Base-by-base conservation (phyloP, 2,797 vertebrate genomes). In the Crenuchus spilurus region DNA sequence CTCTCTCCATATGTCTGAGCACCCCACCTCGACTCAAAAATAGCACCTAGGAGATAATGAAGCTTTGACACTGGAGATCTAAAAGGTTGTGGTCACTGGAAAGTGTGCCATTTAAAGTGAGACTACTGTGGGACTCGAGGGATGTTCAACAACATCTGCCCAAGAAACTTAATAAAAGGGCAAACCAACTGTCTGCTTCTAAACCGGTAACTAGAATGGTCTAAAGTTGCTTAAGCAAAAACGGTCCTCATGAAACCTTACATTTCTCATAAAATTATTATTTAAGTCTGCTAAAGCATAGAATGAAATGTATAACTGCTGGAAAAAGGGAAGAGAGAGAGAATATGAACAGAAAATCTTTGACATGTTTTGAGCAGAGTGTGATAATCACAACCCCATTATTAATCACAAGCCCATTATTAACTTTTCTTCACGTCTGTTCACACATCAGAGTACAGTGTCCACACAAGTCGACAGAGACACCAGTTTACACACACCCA, bases 21-120 rank as follows among this genome's bases (percentile, higher is more conserved):
- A 71, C 26, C 51, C 65, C 67, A 72, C 70, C 76, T 71, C 71
- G 68, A 83, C 76, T 72, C 83, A 79, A 83, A 91, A 91, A 90
- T 87, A 91, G 89, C 83, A 81, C 83, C 86, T 80, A 87, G 81
- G 85, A 87, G 87, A 91, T 93, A 93, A 94, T 92, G 90, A 93
- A 90, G 84, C 84, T 82, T 83, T 79, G 83, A 89, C 88, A 88
- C 88, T 83, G 82, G 80, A 91, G 87, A 91, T 86, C 85, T 83
- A 84, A 84, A 82, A 87, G 89, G 90, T 88, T 88, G 85, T 72
- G 80, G 81, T 83, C 88, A 89, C 88, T 82, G 83, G 87, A 87
- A 86, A 86, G 86, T 74, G 86, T 60, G 74, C 67, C 62, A 79
- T 82, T 79, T 72, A 74, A 61, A 69, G 42, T 26, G 39, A 52